Evolutionary conservation across 2,113 vertebrate species (phyloP).

Genomic region (Cyprinus carpio): DNA sequence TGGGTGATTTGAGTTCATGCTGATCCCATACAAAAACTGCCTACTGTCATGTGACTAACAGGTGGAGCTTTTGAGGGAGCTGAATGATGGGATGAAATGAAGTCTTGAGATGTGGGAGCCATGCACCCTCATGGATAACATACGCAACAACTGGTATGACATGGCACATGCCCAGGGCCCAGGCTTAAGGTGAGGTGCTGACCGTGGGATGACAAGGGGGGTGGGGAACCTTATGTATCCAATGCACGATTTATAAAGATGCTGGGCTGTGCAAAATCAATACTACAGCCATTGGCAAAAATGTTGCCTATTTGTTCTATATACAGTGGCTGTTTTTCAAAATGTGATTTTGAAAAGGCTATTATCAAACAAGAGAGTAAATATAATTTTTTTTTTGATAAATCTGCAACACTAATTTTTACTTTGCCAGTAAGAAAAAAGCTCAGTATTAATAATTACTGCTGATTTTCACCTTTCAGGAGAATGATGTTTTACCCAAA

Average conservation of each 20-base stretch:
- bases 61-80: constrained; percentile 35
- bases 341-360: neutral
- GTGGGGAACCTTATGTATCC: neutral
- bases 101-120: neutral
- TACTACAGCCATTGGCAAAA: constrained; percentile 12
- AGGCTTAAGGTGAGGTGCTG: neutral
- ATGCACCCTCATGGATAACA: neutral
- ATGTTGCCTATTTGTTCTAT: neutral
- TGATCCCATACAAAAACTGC: neutral
- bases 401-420: neutral
- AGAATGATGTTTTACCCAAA: neutral
- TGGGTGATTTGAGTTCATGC: neutral
- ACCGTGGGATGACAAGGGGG: neutral
- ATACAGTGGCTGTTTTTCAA: neutral
- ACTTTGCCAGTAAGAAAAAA: neutral
- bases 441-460: neutral
- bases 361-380: neutral
- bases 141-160: constrained; percentile 10
- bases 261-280: constrained; percentile 6
- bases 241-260: constrained; percentile 9
- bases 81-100: constrained; percentile 5
- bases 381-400: neutral
- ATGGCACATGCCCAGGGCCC: constrained; percentile 7
- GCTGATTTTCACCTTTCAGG: neutral
- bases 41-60: constrained; percentile 16